Evolutionary conservation across 64 coral and sea anemone genomes (phyloP), one percentile per base, ranked within the genome.

Genomic region (Montipora foliosa): DNA sequence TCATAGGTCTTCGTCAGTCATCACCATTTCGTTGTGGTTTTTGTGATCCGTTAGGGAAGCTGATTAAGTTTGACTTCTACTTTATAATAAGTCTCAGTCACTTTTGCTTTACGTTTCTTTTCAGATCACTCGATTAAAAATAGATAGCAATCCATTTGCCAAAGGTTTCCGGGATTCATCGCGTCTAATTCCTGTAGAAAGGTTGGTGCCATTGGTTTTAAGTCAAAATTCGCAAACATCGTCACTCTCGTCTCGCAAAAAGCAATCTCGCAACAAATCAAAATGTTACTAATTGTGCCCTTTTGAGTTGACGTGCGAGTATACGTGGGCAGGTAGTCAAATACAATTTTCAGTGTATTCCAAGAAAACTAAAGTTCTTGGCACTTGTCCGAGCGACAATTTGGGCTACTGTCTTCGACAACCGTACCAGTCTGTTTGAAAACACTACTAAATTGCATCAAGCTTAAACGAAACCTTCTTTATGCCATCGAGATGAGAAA

Each of bases 81-180:
- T 37, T 37, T 37, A 37, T 37, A 37, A 37, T 71, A 21, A 16
- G 49, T 44, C 71, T 82, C 82, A 55, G 24, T 86, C 37, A 37
- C 37, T 46, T 70, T 49, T 86, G 47, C 71, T 70, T 86, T 86
- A 73, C 75, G 69, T 85, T n/a, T 83, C 22, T 84, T 73, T 82
- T 73, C 88, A 93, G 92, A 93, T 93, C 64, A 93, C 92, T 71
- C 75, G 92, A 80, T 87, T 93, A 88, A 93, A 93, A 80, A 93
- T 93, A 67, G 92, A 93, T 76, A 93, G 92, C 82, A 93, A 93
- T 81, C 92, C 92, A 47, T 93, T 93, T 73, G 92, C 92, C 59
- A 93, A 93, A 70, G 92, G 92, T 79, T 93, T 93, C 16, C 92
- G 92, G 76, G 92, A 93, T 57, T 93, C 92, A 64, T 88, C 92